Evolutionary conservation across 2,888 invertebrate species (phyloP).

Genomic region (Agrotis clavis): DNA sequence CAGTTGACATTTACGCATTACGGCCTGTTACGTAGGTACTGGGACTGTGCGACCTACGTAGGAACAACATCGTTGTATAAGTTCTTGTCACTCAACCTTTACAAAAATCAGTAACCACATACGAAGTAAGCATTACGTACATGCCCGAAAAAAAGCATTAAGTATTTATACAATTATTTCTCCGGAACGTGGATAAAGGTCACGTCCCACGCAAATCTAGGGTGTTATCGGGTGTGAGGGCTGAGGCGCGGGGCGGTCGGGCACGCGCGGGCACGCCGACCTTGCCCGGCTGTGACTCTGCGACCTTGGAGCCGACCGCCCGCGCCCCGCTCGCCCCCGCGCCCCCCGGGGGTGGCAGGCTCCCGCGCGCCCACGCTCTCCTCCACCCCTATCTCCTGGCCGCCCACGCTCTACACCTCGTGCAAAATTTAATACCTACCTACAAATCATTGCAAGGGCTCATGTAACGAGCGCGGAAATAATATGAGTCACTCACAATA

Average conservation of each 20-base stretch:
- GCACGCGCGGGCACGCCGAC: slow-evolving; percentile 90
- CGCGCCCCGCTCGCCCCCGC: slow-evolving; percentile 64
- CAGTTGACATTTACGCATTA: slow-evolving; percentile 53
- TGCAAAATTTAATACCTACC: slow-evolving; percentile 86
- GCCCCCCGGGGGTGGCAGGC: slow-evolving; percentile 62
- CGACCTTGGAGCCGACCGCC: slow-evolving; percentile 88
- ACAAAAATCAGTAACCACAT: slow-evolving; percentile 48
- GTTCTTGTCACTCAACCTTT: slow-evolving; percentile 32
- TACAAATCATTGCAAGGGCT: slow-evolving; percentile 68
- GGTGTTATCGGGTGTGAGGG: slow-evolving; percentile 83
- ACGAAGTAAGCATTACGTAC: slow-evolving; percentile 70
- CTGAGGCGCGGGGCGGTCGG: slow-evolving; percentile 75
- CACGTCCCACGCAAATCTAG: slow-evolving; percentile 89
- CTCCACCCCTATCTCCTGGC: slow-evolving; percentile 72
- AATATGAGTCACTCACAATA: slow-evolving; percentile 44
- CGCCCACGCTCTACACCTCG: slow-evolving; percentile 80
- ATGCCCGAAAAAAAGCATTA: slow-evolving; percentile 79
- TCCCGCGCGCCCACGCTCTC: slow-evolving; percentile 76
- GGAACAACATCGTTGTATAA: slow-evolving; percentile 18
- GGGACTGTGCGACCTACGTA: not conserved
- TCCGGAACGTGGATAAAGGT: slow-evolving; percentile 89
- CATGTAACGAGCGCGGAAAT: slow-evolving; percentile 75
- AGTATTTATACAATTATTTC: slow-evolving; percentile 89
- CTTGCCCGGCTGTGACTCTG: slow-evolving; percentile 91
- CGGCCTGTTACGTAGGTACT: slow-evolving; percentile 17